Evolutionary conservation across 2,113 vertebrate genomes (phyloP), one percentile per base, ranked within the genome.

Genomic region (Delphinus delphis): DNA sequence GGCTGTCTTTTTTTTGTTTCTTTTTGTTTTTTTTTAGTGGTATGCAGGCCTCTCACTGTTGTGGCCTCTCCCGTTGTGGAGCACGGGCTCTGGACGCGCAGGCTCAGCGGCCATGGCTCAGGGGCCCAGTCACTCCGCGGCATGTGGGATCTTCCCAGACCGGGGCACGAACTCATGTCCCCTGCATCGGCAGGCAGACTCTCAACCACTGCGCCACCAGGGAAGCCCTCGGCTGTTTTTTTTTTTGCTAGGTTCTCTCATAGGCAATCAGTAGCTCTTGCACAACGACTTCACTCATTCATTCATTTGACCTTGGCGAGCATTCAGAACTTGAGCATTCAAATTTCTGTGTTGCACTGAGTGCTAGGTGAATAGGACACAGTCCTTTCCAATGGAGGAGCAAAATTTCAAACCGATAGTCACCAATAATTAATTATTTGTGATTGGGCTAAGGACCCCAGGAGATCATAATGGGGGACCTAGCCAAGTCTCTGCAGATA

Each of bases 71-170:
- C 8, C 2, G 2, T 44, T 44, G 44, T 0, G 8, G 44, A 44
- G 44, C 44, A 9, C 8, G 0, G 44, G 44, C 44, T 44, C 44
- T 10, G 8, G 44, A 44, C 8, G 0, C 8, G 0, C 44, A 9
- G 44, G 44, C 44, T 44, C 44, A 44, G 44, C 44, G 44, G 8
- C 44, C 44, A 44, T 10, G 44, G 44, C 44, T 44, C 44, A 44
- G 7, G 8, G 44, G 44, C 44, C 44, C 44, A 44, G 44, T 9
- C 8, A 9, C 8, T 44, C 44, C 44, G 44, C 2, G 44, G 8
- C 8, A 44, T 9, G 8, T 44, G 44, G 44, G 44, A 44, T 10
- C 44, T 44, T 44, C 44, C 44, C 8, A 7, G 44, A 44, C 7
- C 7, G 7, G 44, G 44, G 44, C 44, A 44, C 8, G 44, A 44